Percentiles rank a stretch among this genome's conserved stretches.
phyloP scores from a whole-genome alignment of 2,888 invertebrate species.

The Parnassius mnemosyne region DNA sequence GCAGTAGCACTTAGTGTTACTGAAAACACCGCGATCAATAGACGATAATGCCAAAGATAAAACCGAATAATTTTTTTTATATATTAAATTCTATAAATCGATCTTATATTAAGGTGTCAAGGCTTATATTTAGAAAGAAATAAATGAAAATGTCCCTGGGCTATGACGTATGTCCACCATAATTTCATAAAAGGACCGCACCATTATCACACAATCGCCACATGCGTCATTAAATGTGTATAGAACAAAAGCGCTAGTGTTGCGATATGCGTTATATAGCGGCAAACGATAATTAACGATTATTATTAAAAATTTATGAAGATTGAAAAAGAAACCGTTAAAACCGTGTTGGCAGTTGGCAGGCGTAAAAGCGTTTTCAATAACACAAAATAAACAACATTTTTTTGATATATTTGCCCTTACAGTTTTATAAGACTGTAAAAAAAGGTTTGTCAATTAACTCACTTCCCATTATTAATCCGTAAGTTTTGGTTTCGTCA shows the following conservation, averaged over 20 bases:
- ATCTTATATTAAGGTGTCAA: constrained; percentile 25
- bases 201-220: constrained; percentile 75
- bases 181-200: constrained; percentile 61
- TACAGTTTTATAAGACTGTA: too few species aligned
- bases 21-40: constrained; percentile 34
- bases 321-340: too few species aligned
- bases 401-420: too few species aligned
- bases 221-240: constrained; percentile 49
- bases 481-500: too few species aligned
- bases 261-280: constrained; percentile 12
- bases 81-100: not conserved
- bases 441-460: too few species aligned
- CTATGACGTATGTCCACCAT: constrained; percentile 65
- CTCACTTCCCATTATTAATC: too few species aligned
- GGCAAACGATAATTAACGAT: not conserved
- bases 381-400: too few species aligned
- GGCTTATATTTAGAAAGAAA: constrained; percentile 29
- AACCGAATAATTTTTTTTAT: not conserved
- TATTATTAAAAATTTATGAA: not conserved
- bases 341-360: too few species aligned
- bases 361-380: too few species aligned
- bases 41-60: constrained; percentile 28
- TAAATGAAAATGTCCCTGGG: constrained; percentile 13
- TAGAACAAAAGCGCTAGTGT: constrained; percentile 33
- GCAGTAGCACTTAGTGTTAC: constrained; percentile 25